These are phyloP conservation scores for Hipposideros armiger DNA, from an alignment of 2,113 vertebrate genomes.

Conservation along the genomic window DNA sequence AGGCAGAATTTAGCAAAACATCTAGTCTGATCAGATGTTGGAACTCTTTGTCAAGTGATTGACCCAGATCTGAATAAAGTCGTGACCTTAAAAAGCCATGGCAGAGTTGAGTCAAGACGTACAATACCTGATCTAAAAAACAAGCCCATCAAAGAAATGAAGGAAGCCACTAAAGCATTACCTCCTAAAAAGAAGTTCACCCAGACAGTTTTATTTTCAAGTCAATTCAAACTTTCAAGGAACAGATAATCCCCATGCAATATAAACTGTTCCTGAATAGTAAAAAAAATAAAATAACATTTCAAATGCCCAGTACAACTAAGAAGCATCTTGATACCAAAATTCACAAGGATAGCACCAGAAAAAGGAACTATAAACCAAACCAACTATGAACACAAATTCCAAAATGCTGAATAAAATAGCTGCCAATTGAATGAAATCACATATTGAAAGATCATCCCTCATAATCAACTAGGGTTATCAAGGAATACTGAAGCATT, in stretches of 20 bases:
- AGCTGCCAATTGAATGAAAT: slow-evolving; percentile 37
- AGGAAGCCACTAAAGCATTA: slow-evolving; percentile 16
- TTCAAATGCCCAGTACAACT: slow-evolving; percentile 30
- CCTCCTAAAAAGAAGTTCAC: slow-evolving; percentile 45
- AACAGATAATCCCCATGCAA: slow-evolving; percentile 77
- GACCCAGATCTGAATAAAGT: not conserved
- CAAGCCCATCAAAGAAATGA: slow-evolving; percentile 17
- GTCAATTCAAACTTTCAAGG: slow-evolving; percentile 71
- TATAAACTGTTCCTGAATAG: slow-evolving; percentile 73
- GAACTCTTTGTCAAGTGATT: not conserved
- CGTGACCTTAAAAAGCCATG: not conserved
- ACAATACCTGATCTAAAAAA: slow-evolving; percentile 34
- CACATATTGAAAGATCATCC: not conserved
- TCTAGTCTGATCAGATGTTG: not conserved
- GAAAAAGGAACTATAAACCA: not conserved
- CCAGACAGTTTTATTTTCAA: slow-evolving; percentile 62
- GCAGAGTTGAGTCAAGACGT: not conserved
- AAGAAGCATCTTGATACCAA: slow-evolving; percentile 60
- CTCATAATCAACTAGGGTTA: not conserved
- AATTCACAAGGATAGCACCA: slow-evolving; percentile 54
- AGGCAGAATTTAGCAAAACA: not conserved
- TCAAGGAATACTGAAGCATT: not conserved
- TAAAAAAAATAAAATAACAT: slow-evolving; percentile 52
- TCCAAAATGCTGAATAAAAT: slow-evolving; percentile 40
- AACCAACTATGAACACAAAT: slow-evolving; percentile 30